Evolutionary conservation across 2,113 vertebrate genomes (phyloP).

Genomic region (Prinia subflava): DNA sequence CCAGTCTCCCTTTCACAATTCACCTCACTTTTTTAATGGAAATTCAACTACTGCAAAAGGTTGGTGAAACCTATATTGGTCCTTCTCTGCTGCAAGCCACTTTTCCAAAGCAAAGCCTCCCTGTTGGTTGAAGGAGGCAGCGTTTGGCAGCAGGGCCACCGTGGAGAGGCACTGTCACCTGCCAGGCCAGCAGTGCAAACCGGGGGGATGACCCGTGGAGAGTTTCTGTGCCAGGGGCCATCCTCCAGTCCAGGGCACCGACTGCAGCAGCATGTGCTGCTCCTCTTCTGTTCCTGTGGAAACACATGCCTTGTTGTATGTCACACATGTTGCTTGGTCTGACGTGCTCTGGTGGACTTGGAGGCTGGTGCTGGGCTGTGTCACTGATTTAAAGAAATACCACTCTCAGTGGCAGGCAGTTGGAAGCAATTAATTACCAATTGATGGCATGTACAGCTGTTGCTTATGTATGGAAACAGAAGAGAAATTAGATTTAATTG

Average conservation of each 20-base stretch:
- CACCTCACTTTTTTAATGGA: neutral
- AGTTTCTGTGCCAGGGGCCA: neutral
- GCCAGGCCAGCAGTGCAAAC: neutral
- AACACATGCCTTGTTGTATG: neutral
- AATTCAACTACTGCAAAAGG: neutral
- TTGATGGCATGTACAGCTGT: conserved; percentile 70
- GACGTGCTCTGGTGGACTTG: neutral
- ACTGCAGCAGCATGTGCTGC: neutral
- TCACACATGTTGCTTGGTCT: neutral
- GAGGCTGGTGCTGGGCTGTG: neutral
- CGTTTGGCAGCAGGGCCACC: neutral
- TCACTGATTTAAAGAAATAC: conserved; percentile 48
- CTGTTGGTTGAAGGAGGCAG: neutral
- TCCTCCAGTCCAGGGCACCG: neutral
- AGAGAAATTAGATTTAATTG: conserved; percentile 79
- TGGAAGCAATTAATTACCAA: conserved; percentile 73
- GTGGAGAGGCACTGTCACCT: accelerated
- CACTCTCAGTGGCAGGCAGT: conserved; percentile 52
- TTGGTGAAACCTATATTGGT: neutral
- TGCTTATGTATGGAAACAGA: conserved; percentile 75
- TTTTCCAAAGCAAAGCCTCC: neutral
- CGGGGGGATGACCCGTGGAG: neutral
- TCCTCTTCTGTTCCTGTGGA: neutral
- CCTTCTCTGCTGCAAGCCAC: accelerated
- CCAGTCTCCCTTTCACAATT: neutral